Base-by-base conservation (phyloP, 2,888 invertebrate genomes). In the Rapana venosa region DNA sequence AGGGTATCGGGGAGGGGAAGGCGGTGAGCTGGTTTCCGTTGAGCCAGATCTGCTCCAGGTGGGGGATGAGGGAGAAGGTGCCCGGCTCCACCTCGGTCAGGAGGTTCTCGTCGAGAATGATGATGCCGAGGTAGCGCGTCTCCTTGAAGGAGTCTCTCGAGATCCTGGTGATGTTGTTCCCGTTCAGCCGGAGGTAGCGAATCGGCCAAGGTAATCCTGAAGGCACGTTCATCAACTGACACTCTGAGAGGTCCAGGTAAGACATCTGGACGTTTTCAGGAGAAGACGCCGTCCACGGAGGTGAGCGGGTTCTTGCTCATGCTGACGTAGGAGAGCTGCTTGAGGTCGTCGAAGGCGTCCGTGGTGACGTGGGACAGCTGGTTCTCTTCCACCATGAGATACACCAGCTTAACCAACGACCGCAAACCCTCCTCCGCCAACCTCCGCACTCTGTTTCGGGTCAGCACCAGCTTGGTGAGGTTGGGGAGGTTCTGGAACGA, bases 51-150 rank as follows among this genome's bases (percentile, higher is more conserved):
- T 98, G 97, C 90, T 97, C 97, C 61, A 99, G 97, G 95, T 98
- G 97, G 95, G 98, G 98, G 91, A 98, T 96, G 89, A 98, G 97
- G 0, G 98, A 98, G 90, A 99, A 96, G 0, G 98, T 98, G 95
- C 98, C 98, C 88, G 98, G 98, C 96, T 98, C 98, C 74, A 99
- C 97, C 6, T 97, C 97, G 87, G 96, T 96, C 90, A 99, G 97
- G 93, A 97, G 97, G 95, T 98, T 98, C 92, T 97, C 97, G 22
- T 98, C 98, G 91, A 99, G 97, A 95, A 98, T 98, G 88, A 99
- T 96, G 35, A 98, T 97, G 94, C 98, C 98, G 36, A 99, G 96
- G 36, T 87, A 90, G 32, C 74, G 70, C 1, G 84, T 89, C 30
- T 47, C 81, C 20, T 8, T 15, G 56, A 92, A 90, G 30, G 91